These are phyloP conservation scores for Ooceraea biroi DNA, from an alignment of 1,140 invertebrate species.

Conservation along the genomic window DNA sequence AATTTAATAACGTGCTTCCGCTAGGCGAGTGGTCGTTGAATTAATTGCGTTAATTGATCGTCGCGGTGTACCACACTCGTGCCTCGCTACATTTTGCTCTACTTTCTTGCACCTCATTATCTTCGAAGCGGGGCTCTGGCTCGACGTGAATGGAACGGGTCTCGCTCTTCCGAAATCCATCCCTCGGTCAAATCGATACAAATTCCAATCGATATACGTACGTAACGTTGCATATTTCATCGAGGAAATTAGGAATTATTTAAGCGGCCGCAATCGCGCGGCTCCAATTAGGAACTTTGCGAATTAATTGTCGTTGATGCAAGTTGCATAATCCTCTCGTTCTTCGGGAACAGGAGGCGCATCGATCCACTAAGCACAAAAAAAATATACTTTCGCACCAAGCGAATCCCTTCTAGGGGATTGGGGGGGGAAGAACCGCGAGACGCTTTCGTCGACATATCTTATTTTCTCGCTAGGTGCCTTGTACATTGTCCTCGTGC, in stretches of 20 bases:
- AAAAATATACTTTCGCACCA: neutral
- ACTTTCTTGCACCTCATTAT: slow-evolving; percentile 42
- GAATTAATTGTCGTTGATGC: neutral
- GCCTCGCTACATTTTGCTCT: neutral
- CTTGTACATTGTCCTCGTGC: slow-evolving; percentile 50
- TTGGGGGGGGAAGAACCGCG: neutral
- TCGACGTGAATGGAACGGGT: neutral
- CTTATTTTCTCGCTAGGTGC: slow-evolving; percentile 37
- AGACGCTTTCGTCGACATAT: slow-evolving; percentile 4
- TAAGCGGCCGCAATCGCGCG: neutral
- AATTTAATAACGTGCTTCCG: slow-evolving; percentile 52
- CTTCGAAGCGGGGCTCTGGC: neutral
- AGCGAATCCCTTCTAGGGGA: neutral
- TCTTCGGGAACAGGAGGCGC: neutral
- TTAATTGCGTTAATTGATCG: slow-evolving; percentile 59
- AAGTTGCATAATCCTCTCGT: neutral
- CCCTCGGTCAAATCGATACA: neutral
- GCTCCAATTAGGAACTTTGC: neutral
- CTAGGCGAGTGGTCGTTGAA: slow-evolving; percentile 51
- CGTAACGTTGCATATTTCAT: slow-evolving; percentile 28
- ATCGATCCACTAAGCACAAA: neutral
- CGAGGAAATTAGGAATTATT: neutral
- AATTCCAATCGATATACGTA: neutral
- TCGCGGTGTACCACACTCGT: slow-evolving; percentile 26
- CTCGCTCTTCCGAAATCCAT: neutral